Base-by-base conservation (phyloP, 2,113 vertebrate genomes). In the Neopipo cinnamomea region DNA sequence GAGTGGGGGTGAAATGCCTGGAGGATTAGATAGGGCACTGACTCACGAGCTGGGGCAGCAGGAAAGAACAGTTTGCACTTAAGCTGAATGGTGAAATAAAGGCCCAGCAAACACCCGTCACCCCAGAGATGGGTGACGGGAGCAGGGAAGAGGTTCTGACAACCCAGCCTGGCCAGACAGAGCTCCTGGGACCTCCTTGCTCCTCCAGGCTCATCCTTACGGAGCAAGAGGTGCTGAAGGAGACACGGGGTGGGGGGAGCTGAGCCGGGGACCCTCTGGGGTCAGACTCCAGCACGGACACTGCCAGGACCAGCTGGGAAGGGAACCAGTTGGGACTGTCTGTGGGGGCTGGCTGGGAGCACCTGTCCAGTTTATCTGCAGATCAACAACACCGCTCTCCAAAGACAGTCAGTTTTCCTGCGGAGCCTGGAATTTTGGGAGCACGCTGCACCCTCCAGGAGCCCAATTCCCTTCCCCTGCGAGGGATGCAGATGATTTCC, bases 1-100 rank as follows among this genome's bases (percentile, higher is more conserved):
- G 72, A 89, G 74, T 39, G 79, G 89, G 76, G 88, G 33, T 39
- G 37, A 65, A 87, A 91, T 94, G 91, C 92, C 50, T 92, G 90
- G 59, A 25, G 58, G 41, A 92, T 96, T 76, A 95, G 53, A 31
- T 24, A 28, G 2, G 52, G 47, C 65, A 49, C 85, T 91, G 96
- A 94, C 89, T 95, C 94, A 95, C 12, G 65, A 86, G 73, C 81
- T 83, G 62, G 25, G 63, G 23, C 53, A 75, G 30, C 15, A n/a
- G 73, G 25, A 80, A 91, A 24, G 66, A 55, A 46, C n/a, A 16
- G 39, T 37, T 86, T 44, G 55, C 12, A 61, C 80, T 65, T 80
- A 80, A 76, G 7, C 63, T 53, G 9, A 22, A 8, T 35, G 49
- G 9, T 47, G 67, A 67, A 91, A 72, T 35, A 31, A 68, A 88